A percentile compares a stretch with the other conserved stretches of the same genome.
Evolutionary conservation across 1,140 invertebrate species (phyloP).

Genomic region (Asobara japonica): DNA sequence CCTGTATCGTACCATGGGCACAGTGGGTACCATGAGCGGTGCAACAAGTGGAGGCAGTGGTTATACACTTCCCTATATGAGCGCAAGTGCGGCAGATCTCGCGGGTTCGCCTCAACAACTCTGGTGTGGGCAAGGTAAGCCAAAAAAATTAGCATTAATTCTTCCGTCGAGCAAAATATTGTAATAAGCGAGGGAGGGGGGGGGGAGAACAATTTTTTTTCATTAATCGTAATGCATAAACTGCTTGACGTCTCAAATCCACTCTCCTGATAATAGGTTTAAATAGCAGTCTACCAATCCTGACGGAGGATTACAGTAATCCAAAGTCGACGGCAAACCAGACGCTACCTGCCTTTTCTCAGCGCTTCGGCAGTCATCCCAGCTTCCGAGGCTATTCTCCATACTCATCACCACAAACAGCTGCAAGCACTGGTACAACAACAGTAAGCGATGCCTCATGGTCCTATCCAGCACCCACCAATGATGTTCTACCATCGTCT

Average conservation of each 20-base stretch:
- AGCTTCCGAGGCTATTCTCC: constrained; percentile 52
- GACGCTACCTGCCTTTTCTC: constrained; percentile 55
- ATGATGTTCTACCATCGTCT: constrained; percentile 41
- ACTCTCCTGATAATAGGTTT: constrained; percentile 34
- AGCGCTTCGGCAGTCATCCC: constrained; percentile 47
- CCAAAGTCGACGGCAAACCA: constrained; percentile 54
- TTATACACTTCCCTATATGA: constrained; percentile 51
- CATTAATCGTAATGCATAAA: too few species aligned
- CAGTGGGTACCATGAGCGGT: constrained; percentile 42
- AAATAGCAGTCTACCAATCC: constrained; percentile 32
- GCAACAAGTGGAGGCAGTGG: constrained; percentile 36
- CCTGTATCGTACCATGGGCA: constrained; percentile 53
- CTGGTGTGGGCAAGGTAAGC: constrained; percentile 53
- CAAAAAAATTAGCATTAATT: too few species aligned
- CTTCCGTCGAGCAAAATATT: too few species aligned
- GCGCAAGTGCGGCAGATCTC: constrained; percentile 49
- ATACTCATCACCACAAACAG: constrained; percentile 48
- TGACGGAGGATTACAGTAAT: constrained; percentile 52
- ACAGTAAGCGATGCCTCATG: constrained; percentile 43
- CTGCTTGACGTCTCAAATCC: constrained; percentile 16
- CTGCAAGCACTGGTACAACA: not conserved
- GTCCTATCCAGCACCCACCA: constrained; percentile 40
- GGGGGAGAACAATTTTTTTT: not conserved
- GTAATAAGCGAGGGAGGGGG: not conserved
- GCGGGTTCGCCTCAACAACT: constrained; percentile 48